A percentile compares a stretch with the other conserved stretches of the same genome.
These are phyloP conservation scores for Botrylloides violaceus DNA, from an alignment of 23 tunicate species.

Conservation along the genomic window DNA sequence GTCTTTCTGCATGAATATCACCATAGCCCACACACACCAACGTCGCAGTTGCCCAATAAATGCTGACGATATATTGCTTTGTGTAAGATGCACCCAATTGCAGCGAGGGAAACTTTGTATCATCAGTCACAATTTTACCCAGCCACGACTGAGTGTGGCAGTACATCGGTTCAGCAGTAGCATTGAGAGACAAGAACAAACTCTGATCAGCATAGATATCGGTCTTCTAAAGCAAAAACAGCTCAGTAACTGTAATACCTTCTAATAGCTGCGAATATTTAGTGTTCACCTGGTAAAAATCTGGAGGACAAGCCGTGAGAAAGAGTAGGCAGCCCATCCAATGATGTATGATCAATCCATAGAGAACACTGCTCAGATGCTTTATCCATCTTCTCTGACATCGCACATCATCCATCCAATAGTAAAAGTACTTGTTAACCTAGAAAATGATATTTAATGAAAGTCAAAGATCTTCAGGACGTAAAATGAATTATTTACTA, in stretches of 20 bases:
- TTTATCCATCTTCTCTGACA: conserved; percentile 33
- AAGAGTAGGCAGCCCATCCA: conserved; percentile 69
- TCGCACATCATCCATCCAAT: conserved; percentile 39
- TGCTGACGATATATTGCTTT: conserved; percentile 71
- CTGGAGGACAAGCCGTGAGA: conserved; percentile 51
- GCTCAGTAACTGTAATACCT: too few relatives aligned
- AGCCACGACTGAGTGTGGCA: conserved; percentile 64
- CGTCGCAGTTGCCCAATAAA: conserved; percentile 84
- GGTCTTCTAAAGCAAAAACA: not conserved
- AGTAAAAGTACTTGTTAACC: conserved; percentile 27
- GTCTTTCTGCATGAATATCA: conserved; percentile 39
- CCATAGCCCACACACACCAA: conserved; percentile 73
- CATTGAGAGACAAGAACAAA: conserved; percentile 16
- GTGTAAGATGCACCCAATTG: conserved; percentile 26
- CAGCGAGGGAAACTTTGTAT: conserved; percentile 36
- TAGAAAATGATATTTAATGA: conserved; percentile 4
- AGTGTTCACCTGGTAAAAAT: not conserved
- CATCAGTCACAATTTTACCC: conserved; percentile 16
- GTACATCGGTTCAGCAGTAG: conserved; percentile 29
- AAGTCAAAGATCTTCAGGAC: not conserved
- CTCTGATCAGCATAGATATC: not conserved
- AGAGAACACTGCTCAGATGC: conserved; percentile 35
- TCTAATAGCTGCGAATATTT: not conserved
- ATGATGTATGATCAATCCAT: conserved; percentile 40
- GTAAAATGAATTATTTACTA: not conserved